These are phyloP conservation scores for Zaprionus tsacasi DNA, from an alignment of 1,140 invertebrate genomes.

Conservation along the genomic window DNA sequence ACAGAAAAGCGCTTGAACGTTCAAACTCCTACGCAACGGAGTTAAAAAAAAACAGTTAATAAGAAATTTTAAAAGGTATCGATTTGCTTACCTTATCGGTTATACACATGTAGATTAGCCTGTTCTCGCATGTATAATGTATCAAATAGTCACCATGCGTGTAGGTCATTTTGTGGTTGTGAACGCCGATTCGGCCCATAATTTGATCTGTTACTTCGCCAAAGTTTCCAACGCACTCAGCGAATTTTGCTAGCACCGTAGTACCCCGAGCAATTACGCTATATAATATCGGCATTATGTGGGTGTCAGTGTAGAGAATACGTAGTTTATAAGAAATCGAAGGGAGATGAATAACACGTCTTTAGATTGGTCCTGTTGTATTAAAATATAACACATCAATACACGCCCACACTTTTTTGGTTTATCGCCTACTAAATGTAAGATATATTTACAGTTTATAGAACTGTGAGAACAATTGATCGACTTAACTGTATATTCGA, in stretches of 20 bases:
- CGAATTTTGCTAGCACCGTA: conserved; percentile 95
- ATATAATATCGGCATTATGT: conserved; percentile 93
- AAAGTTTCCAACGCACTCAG: conserved; percentile 96
- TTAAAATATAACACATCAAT: neutral
- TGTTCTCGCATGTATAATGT: conserved; percentile 95
- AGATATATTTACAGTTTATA: neutral
- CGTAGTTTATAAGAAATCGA: conserved; percentile 15
- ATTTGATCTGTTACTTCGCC: conserved; percentile 97
- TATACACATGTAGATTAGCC: conserved; percentile 96
- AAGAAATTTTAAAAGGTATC: neutral
- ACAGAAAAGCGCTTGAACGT: conserved; percentile 94
- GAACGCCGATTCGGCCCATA: conserved; percentile 91
- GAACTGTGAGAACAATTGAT: neutral
- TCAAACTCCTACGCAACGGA: conserved; percentile 92
- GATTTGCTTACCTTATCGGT: conserved; percentile 94
- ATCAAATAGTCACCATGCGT: conserved; percentile 96
- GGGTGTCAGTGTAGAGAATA: conserved; percentile 23
- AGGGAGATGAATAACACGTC: neutral
- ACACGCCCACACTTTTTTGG: neutral
- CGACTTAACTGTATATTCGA: neutral
- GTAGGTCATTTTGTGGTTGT: conserved; percentile 95
- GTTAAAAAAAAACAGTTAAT: conserved; percentile 23
- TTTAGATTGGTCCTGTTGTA: neutral
- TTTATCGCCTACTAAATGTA: neutral
- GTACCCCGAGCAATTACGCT: conserved; percentile 94